Percentiles rank a stretch among this genome's conserved stretches.
phyloP scores from a whole-genome alignment of 2,888 invertebrate species.

The Glyphotaelius pellucidus region DNA sequence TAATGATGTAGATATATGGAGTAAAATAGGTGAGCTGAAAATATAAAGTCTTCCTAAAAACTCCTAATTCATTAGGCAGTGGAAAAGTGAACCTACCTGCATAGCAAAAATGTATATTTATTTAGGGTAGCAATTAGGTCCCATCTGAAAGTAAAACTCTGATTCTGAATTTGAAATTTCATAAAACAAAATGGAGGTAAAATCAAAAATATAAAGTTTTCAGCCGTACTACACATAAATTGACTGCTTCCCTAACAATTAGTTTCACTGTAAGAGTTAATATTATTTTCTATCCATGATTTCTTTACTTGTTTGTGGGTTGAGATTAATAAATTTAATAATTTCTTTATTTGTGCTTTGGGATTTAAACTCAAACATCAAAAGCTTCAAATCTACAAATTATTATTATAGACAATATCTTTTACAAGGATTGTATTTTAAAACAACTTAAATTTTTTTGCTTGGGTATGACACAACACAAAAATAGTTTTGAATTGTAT shows the following conservation, averaged over 20 bases:
- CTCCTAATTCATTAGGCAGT: background rate
- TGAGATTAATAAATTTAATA: no score
- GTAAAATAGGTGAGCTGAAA: background rate
- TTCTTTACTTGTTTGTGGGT: no score
- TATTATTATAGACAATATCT: background rate
- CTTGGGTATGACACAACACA: background rate
- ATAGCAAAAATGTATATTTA: background rate
- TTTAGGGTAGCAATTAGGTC: background rate
- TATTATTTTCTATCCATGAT: no score
- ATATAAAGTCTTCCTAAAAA: background rate
- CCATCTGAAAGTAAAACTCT: no score
- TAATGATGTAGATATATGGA: background rate
- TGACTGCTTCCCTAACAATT: no score
- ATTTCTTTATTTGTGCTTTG: no score
- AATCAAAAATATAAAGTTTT: background rate
- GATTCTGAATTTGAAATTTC: background rate
- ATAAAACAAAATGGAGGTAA: background rate
- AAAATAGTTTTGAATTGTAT: background rate
- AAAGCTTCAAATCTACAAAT: background rate
- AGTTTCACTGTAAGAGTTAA: no score
- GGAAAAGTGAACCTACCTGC: background rate
- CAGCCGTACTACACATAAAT: background rate
- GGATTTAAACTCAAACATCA: background rate
- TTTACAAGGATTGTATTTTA: background rate
- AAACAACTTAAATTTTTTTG: background rate